Evolutionary conservation across 2,888 invertebrate species (phyloP), one percentile per base, ranked within the genome.

Genomic region (Dioctria rufipes): DNA sequence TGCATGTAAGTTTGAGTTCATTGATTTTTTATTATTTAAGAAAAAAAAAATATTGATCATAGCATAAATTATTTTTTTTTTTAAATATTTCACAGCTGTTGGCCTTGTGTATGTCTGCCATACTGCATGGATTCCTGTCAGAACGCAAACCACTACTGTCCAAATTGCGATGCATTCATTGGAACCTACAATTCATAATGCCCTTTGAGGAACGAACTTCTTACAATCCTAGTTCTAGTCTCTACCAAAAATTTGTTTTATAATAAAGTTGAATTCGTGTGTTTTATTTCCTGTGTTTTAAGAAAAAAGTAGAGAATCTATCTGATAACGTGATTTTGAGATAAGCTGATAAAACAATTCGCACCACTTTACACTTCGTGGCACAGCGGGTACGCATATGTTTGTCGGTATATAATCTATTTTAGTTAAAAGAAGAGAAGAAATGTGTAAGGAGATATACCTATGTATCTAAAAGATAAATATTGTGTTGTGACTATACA

Each of bases 91-190:
- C 81, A 5, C 84, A 89, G 89, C 77, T 88, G 88, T 83, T 92
- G 92, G 91, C 91, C 91, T 0, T 92, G 91, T 81, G 89, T 90
- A n/a, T 90, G 91, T 66, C 81, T 92, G 13, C 92, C 92, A 0
- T 92, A 92, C 85, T 92, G 91, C 85, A 88, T 91, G 87, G 89
- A 91, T 81, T 90, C 91, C 11, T 92, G 91, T 84, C 90, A 89
- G 84, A 91, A 90, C 83, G 89, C 90, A 39, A 90, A 91, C 78
- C 92, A 92, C 85, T 91, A 91, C 82, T 92, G 92, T 82, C 91
- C 92, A 0, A 90, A 90, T 84, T 92, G 92, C 84, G 89, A 89
- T 79, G 86, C 91, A 0, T 92, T 89, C 83, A 87, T 92, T 69
- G 93, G 92, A 81, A 89, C 90, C 67, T 90, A 89, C 84, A 78